Percentiles rank a stretch among this genome's conserved stretches.
Evolutionary conservation across 2,888 invertebrate species (phyloP).

Genomic region (Andrena bucephala): DNA sequence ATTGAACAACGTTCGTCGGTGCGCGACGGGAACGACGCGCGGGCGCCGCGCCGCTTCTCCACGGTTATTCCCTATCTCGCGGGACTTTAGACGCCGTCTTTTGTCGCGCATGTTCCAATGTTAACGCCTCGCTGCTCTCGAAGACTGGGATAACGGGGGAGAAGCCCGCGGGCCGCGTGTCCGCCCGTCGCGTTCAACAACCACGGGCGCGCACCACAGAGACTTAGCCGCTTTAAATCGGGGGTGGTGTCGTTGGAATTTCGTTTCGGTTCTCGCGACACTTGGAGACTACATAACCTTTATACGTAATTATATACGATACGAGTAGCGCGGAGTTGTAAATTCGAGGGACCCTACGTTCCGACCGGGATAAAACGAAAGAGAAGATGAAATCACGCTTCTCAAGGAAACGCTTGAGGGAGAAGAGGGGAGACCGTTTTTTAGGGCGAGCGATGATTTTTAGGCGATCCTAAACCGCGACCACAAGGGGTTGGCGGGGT

Average conservation of each 20-base stretch:
- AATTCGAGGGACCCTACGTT: slow-evolving; percentile 34
- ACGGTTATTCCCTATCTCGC: neutral
- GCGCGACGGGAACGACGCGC: slow-evolving; percentile 11
- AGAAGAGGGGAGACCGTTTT: neutral
- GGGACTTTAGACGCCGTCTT: neutral
- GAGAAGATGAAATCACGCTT: slow-evolving; percentile 25
- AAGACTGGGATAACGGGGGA: too few relatives aligned
- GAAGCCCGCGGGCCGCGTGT: neutral
- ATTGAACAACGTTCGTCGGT: slow-evolving; percentile 45
- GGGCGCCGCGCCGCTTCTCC: neutral
- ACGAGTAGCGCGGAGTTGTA: neutral
- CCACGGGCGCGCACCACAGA: slow-evolving; percentile 66
- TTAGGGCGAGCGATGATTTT: slow-evolving; percentile 18
- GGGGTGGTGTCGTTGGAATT: slow-evolving; percentile 56
- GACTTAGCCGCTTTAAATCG: slow-evolving; percentile 71
- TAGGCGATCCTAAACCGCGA: slow-evolving; percentile 9
- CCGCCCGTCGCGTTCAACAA: slow-evolving; percentile 29
- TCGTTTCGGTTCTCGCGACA: slow-evolving; percentile 55
- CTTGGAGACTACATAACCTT: slow-evolving; percentile 21
- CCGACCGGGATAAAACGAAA: neutral
- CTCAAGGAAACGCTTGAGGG: slow-evolving; percentile 36
- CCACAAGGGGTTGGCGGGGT: neutral
- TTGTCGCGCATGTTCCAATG: slow-evolving; percentile 5
- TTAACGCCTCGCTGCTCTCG: slow-evolving; percentile 1
- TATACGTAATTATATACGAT: slow-evolving; percentile 8